phyloP scores from a whole-genome alignment of 2,113 vertebrate species.

The Pristiophorus japonicus region DNA sequence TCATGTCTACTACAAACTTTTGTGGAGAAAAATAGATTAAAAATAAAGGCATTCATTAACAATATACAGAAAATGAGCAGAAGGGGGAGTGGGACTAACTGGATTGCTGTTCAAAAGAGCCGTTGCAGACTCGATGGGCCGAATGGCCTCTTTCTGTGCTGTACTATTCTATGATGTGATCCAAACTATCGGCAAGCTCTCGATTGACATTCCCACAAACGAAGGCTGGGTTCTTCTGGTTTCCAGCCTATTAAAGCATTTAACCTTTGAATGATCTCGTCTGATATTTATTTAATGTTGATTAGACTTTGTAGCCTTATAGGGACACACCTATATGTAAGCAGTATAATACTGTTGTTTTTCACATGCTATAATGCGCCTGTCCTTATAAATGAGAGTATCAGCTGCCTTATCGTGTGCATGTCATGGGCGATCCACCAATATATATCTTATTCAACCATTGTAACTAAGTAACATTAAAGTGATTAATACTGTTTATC shows the following conservation, averaged over 20 bases:
- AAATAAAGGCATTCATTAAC: background rate
- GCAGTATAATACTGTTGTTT: background rate
- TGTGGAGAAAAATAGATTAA: background rate
- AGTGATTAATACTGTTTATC: no score
- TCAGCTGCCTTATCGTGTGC: background rate
- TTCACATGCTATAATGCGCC: background rate
- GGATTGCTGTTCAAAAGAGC: no score
- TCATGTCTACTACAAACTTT: background rate
- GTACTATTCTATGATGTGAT: no score
- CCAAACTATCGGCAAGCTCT: background rate
- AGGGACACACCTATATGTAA: background rate
- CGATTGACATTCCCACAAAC: background rate
- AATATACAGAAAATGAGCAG: background rate
- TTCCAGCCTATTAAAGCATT: background rate
- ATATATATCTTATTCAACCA: background rate
- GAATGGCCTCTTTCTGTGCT: no score
- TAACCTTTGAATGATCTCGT: background rate
- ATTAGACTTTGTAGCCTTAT: background rate
- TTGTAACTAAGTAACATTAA: background rate
- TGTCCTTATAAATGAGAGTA: background rate
- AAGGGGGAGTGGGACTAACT: background rate
- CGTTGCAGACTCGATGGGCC: no score
- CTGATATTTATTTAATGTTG: background rate
- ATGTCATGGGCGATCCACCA: background rate
- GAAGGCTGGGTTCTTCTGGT: background rate